phyloP scores from a whole-genome alignment of 2,113 vertebrate genomes.

The Motacilla tschutschensis region DNA sequence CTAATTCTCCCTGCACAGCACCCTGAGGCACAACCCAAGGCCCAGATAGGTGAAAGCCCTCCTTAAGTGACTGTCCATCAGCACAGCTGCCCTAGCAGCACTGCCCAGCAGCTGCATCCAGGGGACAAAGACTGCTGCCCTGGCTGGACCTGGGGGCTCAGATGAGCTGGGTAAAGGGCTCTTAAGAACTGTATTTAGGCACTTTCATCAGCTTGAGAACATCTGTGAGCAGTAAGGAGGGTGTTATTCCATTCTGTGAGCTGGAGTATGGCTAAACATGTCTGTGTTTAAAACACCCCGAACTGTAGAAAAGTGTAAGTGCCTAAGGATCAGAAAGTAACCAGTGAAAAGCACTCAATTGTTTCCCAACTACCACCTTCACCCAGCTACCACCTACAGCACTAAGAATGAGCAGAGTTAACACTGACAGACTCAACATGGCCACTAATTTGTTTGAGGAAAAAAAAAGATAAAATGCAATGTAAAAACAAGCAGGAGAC shows the following conservation, averaged over 20 bases:
- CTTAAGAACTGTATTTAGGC: neutral
- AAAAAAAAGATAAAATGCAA: neutral
- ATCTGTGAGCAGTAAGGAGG: neutral
- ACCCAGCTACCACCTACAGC: neutral
- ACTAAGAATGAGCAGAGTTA: neutral
- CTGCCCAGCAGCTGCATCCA: neutral
- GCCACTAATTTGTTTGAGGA: neutral
- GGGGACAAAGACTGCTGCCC: neutral
- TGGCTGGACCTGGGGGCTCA: neutral
- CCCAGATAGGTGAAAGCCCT: neutral
- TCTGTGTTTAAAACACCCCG: neutral
- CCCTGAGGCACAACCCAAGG: neutral
- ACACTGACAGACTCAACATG: neutral
- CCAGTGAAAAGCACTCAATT: neutral
- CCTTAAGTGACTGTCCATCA: neutral
- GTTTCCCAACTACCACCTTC: neutral
- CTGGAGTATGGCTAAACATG: neutral
- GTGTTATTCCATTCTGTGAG: neutral
- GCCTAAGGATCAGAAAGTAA: neutral
- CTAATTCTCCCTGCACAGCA: neutral
- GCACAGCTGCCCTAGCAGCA: neutral
- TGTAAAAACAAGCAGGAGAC: neutral
- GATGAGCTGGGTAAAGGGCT: neutral
- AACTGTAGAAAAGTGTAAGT: neutral
- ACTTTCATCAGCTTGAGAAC: neutral